Percentiles rank a stretch among this genome's conserved stretches.
These are phyloP conservation scores for Andricus curvator DNA, from an alignment of 2,888 invertebrate species.

Conservation along the genomic window DNA sequence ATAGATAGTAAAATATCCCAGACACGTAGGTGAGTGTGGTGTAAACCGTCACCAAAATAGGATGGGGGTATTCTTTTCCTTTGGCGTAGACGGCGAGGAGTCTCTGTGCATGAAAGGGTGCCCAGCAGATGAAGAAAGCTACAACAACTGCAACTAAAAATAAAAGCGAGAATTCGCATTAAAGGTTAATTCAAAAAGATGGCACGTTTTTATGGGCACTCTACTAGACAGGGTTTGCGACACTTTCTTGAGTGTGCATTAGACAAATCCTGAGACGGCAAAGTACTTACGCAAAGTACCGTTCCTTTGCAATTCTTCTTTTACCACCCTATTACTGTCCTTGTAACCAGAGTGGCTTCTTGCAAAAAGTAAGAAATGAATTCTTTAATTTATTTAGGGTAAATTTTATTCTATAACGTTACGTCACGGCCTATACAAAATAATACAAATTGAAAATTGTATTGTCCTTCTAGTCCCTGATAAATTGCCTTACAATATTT, in stretches of 20 bases:
- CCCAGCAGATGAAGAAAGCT: constrained; percentile 91
- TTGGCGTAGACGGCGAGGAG: constrained; percentile 88
- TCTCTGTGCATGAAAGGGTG: constrained; percentile 95
- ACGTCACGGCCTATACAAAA: too few relatives aligned
- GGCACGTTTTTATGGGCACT: constrained; percentile 1
- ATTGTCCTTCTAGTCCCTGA: too few relatives aligned
- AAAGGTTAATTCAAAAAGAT: background rate
- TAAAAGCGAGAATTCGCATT: background rate
- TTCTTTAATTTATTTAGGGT: too few relatives aligned
- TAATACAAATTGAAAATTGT: too few relatives aligned
- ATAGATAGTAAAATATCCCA: constrained; percentile 84
- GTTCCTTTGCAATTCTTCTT: background rate
- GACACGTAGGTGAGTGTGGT: constrained; percentile 82
- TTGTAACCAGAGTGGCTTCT: background rate
- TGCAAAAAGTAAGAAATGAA: too few relatives aligned
- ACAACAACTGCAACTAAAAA: constrained; percentile 89
- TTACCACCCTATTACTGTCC: background rate
- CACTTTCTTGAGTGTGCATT: background rate
- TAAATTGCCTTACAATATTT: too few relatives aligned
- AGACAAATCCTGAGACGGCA: background rate
- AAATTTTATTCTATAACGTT: too few relatives aligned
- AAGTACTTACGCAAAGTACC: background rate
- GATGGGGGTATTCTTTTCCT: constrained; percentile 78
- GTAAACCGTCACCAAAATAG: constrained; percentile 78
- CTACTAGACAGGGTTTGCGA: background rate